Conservation (phyloP, 2,113 vertebrate genomes). For the Acinonyx jubatus region DNA sequence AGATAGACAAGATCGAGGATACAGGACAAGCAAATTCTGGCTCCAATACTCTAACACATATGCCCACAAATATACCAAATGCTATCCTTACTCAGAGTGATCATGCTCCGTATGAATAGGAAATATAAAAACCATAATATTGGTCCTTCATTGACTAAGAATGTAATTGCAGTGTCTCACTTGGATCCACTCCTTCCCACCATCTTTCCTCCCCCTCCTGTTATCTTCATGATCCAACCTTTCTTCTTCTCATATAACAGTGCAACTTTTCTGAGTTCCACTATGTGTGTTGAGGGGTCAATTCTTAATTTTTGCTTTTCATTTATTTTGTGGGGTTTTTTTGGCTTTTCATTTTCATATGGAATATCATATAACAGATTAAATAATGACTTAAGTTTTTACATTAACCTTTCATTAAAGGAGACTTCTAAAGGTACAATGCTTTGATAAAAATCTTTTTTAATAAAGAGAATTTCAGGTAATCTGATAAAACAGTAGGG, state of each 20-base stretch:
- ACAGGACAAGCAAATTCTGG: neutral
- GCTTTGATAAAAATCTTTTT: constrained; percentile 23
- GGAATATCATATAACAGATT: constrained; percentile 1
- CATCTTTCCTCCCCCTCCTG: neutral
- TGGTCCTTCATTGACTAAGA: neutral
- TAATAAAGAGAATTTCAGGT: constrained; percentile 54
- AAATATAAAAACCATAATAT: neutral
- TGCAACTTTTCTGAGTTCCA: neutral
- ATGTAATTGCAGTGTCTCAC: neutral
- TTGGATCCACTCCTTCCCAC: neutral
- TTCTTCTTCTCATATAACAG: neutral
- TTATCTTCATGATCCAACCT: neutral
- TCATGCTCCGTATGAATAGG: neutral
- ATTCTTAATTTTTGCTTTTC: neutral
- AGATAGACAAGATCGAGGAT: neutral
- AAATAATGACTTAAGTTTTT: constrained; percentile 60
- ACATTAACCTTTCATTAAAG: constrained; percentile 30
- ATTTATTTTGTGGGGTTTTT: neutral
- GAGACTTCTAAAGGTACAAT: neutral
- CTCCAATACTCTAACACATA: neutral
- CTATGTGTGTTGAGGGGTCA: neutral
- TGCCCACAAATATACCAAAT: neutral
- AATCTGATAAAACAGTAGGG: neutral
- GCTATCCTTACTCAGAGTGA: neutral
- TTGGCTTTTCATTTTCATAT: constrained; percentile 10